Conservation (phyloP, 2,113 vertebrate species). For the Corythornis madagascariensis region DNA sequence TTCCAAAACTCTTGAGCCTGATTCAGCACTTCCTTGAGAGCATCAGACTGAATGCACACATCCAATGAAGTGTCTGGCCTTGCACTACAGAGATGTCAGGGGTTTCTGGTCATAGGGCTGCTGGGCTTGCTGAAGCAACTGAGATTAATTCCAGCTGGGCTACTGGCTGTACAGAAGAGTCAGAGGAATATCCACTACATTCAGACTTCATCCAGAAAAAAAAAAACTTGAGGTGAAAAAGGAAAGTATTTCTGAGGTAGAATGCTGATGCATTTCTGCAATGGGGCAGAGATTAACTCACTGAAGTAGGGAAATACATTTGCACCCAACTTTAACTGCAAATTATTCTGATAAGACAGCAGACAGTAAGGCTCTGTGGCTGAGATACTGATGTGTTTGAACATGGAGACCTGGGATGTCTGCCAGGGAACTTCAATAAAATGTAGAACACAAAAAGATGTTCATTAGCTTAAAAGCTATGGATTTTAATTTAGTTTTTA, state of each 20-base stretch:
- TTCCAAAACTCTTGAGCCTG: neutral
- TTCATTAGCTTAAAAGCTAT: slow-evolving; percentile 39
- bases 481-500: neutral
- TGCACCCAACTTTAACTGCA: neutral
- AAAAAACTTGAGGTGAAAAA: neutral
- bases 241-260: neutral
- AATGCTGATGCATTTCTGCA: neutral
- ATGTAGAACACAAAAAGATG: neutral
- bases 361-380: neutral
- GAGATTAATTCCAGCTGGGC: neutral
- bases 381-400: neutral
- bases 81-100: neutral
- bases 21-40: neutral
- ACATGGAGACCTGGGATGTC: neutral
- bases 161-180: neutral
- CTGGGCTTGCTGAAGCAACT: neutral
- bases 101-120: neutral
- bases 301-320: neutral
- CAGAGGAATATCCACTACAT: neutral
- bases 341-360: neutral
- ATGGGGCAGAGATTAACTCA: neutral
- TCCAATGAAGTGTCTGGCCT: neutral
- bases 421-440: slow-evolving; percentile 34
- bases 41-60: neutral
- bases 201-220: neutral